These are phyloP conservation scores for Hemicentrotus pulcherrimus DNA, from an alignment of 35 echinoderm and acorn worm genomes.

Conservation along the genomic window DNA sequence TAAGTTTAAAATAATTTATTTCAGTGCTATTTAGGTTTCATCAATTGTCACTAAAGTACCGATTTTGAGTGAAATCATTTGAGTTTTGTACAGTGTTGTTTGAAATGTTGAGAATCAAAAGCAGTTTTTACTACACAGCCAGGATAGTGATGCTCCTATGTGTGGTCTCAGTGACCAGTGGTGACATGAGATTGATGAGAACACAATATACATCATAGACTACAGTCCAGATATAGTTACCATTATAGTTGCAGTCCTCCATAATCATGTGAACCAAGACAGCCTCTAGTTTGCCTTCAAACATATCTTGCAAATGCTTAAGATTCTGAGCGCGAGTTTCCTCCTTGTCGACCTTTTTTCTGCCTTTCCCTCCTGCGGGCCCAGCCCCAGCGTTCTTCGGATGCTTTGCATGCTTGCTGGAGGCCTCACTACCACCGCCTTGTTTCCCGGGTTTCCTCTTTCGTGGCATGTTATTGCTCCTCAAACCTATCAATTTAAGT, in stretches of 20 bases:
- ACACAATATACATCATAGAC: not conserved
- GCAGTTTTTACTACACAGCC: too few species aligned
- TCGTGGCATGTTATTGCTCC: conserved; percentile 15
- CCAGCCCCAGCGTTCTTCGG: not conserved
- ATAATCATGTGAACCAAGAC: conserved; percentile 72
- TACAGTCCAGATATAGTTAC: conserved; percentile 2
- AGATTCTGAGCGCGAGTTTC: not conserved
- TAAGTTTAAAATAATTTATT: too few species aligned
- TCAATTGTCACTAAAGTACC: too few species aligned
- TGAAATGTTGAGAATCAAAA: too few species aligned
- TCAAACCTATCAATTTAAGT: not conserved
- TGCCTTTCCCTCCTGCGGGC: not conserved
- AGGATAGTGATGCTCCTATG: too few species aligned
- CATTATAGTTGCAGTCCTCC: conserved; percentile 65
- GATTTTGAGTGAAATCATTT: too few species aligned
- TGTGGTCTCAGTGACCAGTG: too few species aligned
- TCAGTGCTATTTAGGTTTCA: too few species aligned
- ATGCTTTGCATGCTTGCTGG: not conserved
- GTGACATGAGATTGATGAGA: too few species aligned
- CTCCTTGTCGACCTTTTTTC: not conserved
- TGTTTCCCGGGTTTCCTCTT: not conserved
- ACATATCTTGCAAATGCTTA: conserved; percentile 57
- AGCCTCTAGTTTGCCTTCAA: conserved; percentile 59
- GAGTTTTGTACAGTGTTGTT: too few species aligned
- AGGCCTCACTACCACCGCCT: not conserved